These are phyloP conservation scores for Tetrao urogallus DNA, from an alignment of 2,113 vertebrate genomes.

Conservation along the genomic window DNA sequence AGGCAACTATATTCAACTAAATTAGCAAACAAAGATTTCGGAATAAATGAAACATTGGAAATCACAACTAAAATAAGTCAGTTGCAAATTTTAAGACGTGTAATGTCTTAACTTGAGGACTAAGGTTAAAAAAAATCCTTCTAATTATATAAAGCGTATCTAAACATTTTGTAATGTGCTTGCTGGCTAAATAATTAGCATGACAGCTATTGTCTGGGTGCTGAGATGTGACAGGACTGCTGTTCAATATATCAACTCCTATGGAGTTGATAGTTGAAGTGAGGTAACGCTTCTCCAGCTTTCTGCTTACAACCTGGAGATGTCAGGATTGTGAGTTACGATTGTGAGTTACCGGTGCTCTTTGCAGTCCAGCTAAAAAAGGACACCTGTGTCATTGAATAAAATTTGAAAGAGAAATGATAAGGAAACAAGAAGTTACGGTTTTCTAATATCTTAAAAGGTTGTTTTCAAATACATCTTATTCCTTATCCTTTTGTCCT, in stretches of 20 bases:
- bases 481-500: neutral
- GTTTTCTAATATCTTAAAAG: neutral
- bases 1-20: neutral
- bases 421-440: neutral
- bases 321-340: neutral
- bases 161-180: neutral
- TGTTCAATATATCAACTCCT: too few species aligned
- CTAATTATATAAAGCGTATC: neutral
- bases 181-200: neutral
- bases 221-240: neutral
- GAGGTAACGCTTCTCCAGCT: neutral
- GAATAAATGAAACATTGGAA: accelerated
- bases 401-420: neutral
- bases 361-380: neutral
- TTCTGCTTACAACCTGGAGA: neutral
- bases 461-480: neutral
- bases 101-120: neutral
- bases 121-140: neutral
- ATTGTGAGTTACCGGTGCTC: neutral
- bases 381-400: neutral
- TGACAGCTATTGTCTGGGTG: neutral
- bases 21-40: neutral
- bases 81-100: neutral
- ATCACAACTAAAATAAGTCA: neutral
- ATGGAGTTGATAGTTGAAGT: neutral